Conservation (phyloP, 2,113 vertebrate genomes). For the Motacilla tschutschensis region DNA sequence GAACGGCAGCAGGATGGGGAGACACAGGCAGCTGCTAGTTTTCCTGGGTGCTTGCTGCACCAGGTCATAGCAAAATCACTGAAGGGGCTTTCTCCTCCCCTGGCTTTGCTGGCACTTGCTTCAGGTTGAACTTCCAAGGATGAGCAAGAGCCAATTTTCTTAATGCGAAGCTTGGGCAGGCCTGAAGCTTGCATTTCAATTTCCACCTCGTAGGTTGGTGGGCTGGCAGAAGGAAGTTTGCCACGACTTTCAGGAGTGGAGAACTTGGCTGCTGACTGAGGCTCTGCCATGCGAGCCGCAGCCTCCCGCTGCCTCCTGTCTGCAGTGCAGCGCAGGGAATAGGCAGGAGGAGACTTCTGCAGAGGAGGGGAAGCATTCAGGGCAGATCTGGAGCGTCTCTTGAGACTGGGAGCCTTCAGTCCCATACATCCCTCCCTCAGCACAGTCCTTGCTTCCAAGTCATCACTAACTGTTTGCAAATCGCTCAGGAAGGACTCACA, state of each 20-base stretch:
- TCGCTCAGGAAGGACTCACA: constrained; percentile 12
- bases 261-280: constrained; percentile 10
- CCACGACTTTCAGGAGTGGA: constrained; percentile 40
- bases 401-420: constrained; percentile 47
- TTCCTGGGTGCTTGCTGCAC: constrained; percentile 68
- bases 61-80: constrained; percentile 39
- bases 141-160: constrained; percentile 73
- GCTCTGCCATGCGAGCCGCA: constrained; percentile 72
- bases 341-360: constrained; percentile 33
- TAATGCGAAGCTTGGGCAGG: constrained; percentile 88
- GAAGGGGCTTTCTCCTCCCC: constrained; percentile 69
- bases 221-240: not conserved
- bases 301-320: constrained; percentile 82
- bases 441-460: constrained; percentile 37
- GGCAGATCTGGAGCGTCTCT: constrained; percentile 38
- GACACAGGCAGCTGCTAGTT: constrained; percentile 69
- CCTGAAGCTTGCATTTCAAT: constrained; percentile 88
- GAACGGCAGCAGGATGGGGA: constrained; percentile 76
- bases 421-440: constrained; percentile 24
- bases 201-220: constrained; percentile 82
- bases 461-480: constrained; percentile 46
- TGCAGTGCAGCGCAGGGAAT: constrained; percentile 74
- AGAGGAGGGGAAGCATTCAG: not conserved
- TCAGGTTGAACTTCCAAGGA: constrained; percentile 16
- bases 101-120: constrained; percentile 34